Base-by-base conservation (phyloP, 2,888 invertebrate genomes). In the Aspidiotus destructor region DNA sequence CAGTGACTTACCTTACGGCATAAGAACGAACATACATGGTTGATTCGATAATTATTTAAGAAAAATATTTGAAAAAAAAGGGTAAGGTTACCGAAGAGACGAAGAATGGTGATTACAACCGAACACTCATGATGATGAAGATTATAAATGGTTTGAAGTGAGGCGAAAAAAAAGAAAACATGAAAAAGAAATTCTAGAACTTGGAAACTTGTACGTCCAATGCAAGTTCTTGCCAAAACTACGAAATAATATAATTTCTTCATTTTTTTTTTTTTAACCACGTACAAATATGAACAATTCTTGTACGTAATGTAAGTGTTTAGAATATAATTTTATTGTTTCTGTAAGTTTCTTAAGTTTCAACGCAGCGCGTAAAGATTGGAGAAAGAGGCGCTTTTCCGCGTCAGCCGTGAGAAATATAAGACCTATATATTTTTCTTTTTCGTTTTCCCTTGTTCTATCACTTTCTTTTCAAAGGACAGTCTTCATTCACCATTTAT, bases 261-360 rank as follows among this genome's bases (percentile, higher is more conserved):
- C n/a, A n/a, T n/a, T 54, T 54, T 17, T 54, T 41, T 65, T 65
- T 65, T 65, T 48, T 65, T 57, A 65, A 28, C 28, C 58, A 44
- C 65, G 65, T 65, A 65, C 65, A 65, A 65, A 65, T 65, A 58
- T 65, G 65, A 65, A 65, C 65, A 65, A 65, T 65, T 65, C 65
- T 65, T 65, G 65, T 65, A 65, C 65, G 57, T 65, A 65, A 28
- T 57, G 57, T 28, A 28, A 28, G 28, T 28, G 28, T 28, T 28
- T 28, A 28, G 28, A 28, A 28, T 28, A 28, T 28, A 28, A 3
- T 28, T 28, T 28, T 28, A 28, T 28, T 28, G 28, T 28, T 28
- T 28, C 28, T 28, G 28, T 28, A 28, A 28, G 1, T 28, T 28
- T 28, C 28, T 28, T 28, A 28, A 28, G 28, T 28, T 28, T 28